Percentiles rank a stretch among this genome's conserved stretches.
Evolutionary conservation across 2,797 vertebrate genomes (phyloP).

Genomic region (Yasuhikotakia modesta): DNA sequence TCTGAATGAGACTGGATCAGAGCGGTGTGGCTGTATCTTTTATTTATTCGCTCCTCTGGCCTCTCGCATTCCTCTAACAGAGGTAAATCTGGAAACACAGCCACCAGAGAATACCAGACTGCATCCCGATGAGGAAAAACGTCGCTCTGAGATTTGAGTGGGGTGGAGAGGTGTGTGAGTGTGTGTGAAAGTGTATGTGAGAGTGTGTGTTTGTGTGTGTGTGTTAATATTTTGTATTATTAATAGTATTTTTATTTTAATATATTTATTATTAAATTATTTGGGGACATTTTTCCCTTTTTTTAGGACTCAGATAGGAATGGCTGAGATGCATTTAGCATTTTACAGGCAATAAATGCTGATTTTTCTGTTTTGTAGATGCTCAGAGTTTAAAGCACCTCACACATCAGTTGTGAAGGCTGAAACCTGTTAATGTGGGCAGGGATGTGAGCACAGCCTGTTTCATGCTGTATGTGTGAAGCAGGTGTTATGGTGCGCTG

Average conservation of each 20-base stretch:
- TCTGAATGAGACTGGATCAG: slow-evolving; percentile 58
- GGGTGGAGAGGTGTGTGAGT: slow-evolving; percentile 52
- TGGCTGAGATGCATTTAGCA: too few species aligned
- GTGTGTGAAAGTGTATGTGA: slow-evolving; percentile 45
- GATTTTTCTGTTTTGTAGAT: background rate
- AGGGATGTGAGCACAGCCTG: background rate
- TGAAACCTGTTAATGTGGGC: background rate
- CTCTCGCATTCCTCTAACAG: slow-evolving; percentile 62
- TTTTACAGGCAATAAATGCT: too few species aligned
- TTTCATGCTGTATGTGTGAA: background rate
- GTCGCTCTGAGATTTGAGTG: slow-evolving; percentile 63
- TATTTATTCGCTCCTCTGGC: slow-evolving; percentile 66
- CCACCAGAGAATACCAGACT: slow-evolving; percentile 61
- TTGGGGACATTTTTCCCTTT: too few species aligned
- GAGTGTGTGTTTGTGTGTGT: slow-evolving; percentile 33
- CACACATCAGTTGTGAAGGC: background rate
- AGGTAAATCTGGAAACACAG: slow-evolving; percentile 72
- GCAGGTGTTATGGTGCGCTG: background rate
- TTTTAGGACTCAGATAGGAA: too few species aligned
- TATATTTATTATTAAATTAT: too few species aligned
- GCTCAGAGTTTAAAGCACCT: background rate
- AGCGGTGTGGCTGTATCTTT: slow-evolving; percentile 64
- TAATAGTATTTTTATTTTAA: too few species aligned
- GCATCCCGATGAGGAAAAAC: slow-evolving; percentile 60
- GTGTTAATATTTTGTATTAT: background rate